These are phyloP conservation scores for Hypolimnas misippus DNA, from an alignment of 2,888 invertebrate genomes.

Conservation along the genomic window DNA sequence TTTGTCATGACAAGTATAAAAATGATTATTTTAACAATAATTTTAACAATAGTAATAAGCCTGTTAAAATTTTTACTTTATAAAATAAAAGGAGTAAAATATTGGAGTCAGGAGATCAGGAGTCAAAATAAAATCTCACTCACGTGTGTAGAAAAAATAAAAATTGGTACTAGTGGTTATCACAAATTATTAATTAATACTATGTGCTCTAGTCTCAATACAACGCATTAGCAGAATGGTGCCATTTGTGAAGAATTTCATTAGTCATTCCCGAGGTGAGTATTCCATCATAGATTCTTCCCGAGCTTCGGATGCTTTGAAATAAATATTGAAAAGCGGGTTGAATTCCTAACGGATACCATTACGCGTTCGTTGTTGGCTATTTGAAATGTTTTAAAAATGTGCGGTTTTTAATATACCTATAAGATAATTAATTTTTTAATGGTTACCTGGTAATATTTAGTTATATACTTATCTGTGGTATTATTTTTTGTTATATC, in stretches of 20 bases:
- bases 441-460: not conserved
- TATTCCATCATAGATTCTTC: conserved; percentile 63
- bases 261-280: conserved; percentile 62
- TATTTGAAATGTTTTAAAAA: conserved; percentile 7
- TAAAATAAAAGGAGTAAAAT: too few relatives aligned
- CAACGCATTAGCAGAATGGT: conserved; percentile 60
- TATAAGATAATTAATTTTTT: not conserved
- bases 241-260: conserved; percentile 67
- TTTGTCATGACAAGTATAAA: too few relatives aligned
- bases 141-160: too few relatives aligned
- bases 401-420: not conserved
- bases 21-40: too few relatives aligned
- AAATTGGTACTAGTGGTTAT: too few relatives aligned
- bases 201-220: not conserved
- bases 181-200: not conserved
- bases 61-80: too few relatives aligned
- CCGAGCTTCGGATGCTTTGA: conserved; percentile 19
- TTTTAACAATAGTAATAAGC: too few relatives aligned
- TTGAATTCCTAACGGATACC: conserved; percentile 23
- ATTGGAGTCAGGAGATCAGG: too few relatives aligned
- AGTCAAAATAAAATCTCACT: too few relatives aligned
- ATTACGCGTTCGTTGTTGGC: conserved; percentile 5
- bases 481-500: too few relatives aligned
- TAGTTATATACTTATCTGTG: too few relatives aligned
- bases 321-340: conserved; percentile 36